phyloP scores from a whole-genome alignment of 2,888 invertebrate species.

The Tridacna gigas region DNA sequence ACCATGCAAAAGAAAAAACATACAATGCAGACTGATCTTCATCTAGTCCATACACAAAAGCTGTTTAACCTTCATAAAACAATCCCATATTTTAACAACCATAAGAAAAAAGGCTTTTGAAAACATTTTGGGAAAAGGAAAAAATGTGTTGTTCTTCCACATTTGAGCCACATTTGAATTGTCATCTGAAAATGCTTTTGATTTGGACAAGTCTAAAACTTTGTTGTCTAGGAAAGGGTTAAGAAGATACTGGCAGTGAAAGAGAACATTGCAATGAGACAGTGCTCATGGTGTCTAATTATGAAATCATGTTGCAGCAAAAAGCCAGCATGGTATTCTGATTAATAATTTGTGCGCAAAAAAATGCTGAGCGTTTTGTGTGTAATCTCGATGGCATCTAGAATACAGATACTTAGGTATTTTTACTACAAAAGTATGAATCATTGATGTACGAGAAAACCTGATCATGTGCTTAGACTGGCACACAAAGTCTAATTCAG shows the following conservation, averaged over 20 bases:
- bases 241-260: not conserved
- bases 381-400: slow-evolving; percentile 18
- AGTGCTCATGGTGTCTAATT: too few relatives aligned
- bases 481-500: slow-evolving; percentile 28
- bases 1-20: too few relatives aligned
- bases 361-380: slow-evolving; percentile 8
- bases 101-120: too few relatives aligned
- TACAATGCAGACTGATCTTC: too few relatives aligned
- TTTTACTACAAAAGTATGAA: slow-evolving; percentile 19
- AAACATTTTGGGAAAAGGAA: too few relatives aligned
- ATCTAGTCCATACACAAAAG: too few relatives aligned
- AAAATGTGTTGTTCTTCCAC: not conserved
- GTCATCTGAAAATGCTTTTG: not conserved
- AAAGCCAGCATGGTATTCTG: slow-evolving; percentile 1
- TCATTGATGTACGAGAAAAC: slow-evolving; percentile 26
- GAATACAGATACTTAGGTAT: slow-evolving; percentile 7
- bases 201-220: not conserved
- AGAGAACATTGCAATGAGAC: too few relatives aligned
- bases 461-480: slow-evolving; percentile 24
- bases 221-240: not conserved
- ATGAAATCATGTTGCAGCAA: too few relatives aligned
- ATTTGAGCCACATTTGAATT: not conserved
- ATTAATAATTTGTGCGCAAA: slow-evolving; percentile 25
- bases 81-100: too few relatives aligned
- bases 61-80: too few relatives aligned